Percentiles rank a stretch among this genome's conserved stretches.
Conservation (phyloP, 2,888 invertebrate genomes). For the Venustoraphidia nigricollis region DNA sequence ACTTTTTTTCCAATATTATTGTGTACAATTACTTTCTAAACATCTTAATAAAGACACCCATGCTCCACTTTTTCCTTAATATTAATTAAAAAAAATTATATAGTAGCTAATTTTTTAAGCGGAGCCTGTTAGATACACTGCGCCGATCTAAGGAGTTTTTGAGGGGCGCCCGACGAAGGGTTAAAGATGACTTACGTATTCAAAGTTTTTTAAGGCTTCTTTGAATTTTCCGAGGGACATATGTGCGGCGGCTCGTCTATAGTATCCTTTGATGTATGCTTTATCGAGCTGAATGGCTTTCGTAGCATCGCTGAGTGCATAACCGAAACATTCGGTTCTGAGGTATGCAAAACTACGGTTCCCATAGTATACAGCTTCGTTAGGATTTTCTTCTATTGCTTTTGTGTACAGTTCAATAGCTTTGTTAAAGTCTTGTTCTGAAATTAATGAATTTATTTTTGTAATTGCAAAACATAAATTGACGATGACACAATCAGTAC, state of each 20-base stretch:
- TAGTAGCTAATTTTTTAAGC: too few species aligned
- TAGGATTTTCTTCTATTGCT: slow-evolving; percentile 77
- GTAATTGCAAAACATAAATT: slow-evolving; percentile 12
- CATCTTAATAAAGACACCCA: too few species aligned
- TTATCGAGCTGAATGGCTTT: slow-evolving; percentile 81
- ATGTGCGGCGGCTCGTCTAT: slow-evolving; percentile 87
- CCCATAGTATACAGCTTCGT: slow-evolving; percentile 75
- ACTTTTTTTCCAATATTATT: too few species aligned
- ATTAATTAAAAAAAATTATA: too few species aligned
- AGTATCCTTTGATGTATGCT: slow-evolving; percentile 90
- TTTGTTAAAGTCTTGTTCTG: slow-evolving; percentile 79
- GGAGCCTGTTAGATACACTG: too few species aligned
- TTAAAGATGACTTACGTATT: slow-evolving; percentile 54
- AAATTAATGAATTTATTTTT: slow-evolving; percentile 29
- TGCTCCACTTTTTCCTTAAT: too few species aligned
- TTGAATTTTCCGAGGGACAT: slow-evolving; percentile 98
- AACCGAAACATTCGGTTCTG: slow-evolving; percentile 88
- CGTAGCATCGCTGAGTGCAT: slow-evolving; percentile 82
- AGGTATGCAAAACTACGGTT: slow-evolving; percentile 94
- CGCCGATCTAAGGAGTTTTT: too few species aligned
- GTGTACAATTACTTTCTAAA: too few species aligned
- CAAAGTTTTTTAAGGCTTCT: slow-evolving; percentile 89
- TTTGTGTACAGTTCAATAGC: slow-evolving; percentile 79
- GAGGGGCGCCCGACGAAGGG: too few species aligned
- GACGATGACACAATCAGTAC: slow-evolving; percentile 9